Evolutionary conservation across 2,888 invertebrate species (phyloP), one percentile per base, ranked within the genome.

Genomic region (Eurytoma adleriae): DNA sequence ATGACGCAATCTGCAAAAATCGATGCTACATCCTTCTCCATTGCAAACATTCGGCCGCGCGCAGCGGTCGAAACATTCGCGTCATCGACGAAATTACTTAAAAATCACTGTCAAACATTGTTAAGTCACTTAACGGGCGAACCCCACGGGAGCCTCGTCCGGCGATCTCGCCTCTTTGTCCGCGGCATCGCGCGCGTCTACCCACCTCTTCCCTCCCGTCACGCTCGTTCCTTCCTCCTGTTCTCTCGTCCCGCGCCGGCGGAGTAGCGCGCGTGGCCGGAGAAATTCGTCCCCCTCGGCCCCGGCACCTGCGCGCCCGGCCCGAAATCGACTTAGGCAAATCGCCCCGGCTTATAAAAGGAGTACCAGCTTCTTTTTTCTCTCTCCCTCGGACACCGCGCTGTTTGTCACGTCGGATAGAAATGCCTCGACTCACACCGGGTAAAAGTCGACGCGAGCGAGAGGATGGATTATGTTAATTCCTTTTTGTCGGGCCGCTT

Each of bases 401-500:
- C n/a, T 50, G 18, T 50, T 56, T 48, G 27, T 56, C 70, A 40
- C 72, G 66, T 18, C 68, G 61, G 56, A 62, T 72, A 20, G 61
- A 67, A 71, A 40, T 57, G 56, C 72, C 54, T 24, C 57, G 64
- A 71, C 64, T 64, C 79, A 56, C 69, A 20, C 24, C 24, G 12
- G 18, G 62, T 10, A 48, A 66, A 73, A 40, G 40, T 67, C 30
- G 16, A 18, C 27, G 56, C 54, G 27, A 59, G 50, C 10, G 5
- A 54, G 16, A 68, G 69, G 73, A 79, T 69, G 73, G 79, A 79
- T 79, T 79, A 79, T 74, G 79, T 48, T 74, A 79, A 79, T 79
- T 69, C 52, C 50, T 18, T 40, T 40, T 40, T 40, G 40, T 64
- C 48, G 18, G 61, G 4, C 30, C 73, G 40, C 40, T 48, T 54